Base-by-base conservation (phyloP, 1,140 invertebrate species). In the Ganaspis sp. region DNA sequence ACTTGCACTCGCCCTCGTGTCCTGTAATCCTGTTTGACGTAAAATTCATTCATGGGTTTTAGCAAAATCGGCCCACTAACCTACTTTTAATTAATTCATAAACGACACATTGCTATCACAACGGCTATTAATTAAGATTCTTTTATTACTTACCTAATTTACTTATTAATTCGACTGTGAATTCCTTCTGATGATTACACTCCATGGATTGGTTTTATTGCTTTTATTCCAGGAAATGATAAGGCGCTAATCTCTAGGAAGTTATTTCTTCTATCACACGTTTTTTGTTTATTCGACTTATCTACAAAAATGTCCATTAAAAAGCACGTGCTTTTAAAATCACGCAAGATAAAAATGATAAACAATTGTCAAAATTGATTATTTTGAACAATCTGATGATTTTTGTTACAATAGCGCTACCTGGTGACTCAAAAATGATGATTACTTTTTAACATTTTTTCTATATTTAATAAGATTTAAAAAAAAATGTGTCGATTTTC, bases 161-260 rank as follows among this genome's bases (percentile, higher is more conserved):
- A 17, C 17, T 15, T n/a, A 17, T 49, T 5, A 49, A 49, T 49
- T 49, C 17, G 2, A 49, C 45, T 1, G 17, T 17, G 3, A 49
- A 2, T 49, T 49, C 45, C n/a, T n/a, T n/a, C 1, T 49, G 15
- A 17, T 49, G 45, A 49, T 49, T 49, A 15, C n/a, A 49, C 17
- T 49, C n/a, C 12, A 49, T 49, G 0, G 45, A 49, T 49, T 17
- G 45, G 45, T 49, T 49, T 49, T 49, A 49, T 49, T 49, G 17
- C 17, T 49, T 49, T 49, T 49, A 4, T 49, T 49, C 45, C 45
- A n/a, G 45, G 45, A 49, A 49, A 49, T n/a, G 45, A 49, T 49
- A 49, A 49, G n/a, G 6, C 15, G 15, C n/a, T 49, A 49, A 49
- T 49, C 45, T 15, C 45, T 5, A 49, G 45, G 45, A 49, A 49